Evolutionary conservation across 1,140 invertebrate species (phyloP).

Genomic region (Papilio xuthus): DNA sequence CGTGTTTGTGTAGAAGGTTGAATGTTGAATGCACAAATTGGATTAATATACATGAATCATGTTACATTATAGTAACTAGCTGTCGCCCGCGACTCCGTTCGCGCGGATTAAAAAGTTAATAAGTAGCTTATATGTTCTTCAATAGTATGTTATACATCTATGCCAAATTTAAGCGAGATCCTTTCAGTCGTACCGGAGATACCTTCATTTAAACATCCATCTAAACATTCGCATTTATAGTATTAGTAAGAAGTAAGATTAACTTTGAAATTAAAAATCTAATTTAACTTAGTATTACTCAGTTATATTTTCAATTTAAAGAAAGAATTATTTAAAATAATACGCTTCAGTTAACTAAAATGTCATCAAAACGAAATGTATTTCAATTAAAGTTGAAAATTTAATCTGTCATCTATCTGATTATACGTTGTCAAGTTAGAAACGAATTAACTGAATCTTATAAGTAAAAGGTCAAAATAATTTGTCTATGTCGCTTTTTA

Average conservation of each 20-base stretch:
- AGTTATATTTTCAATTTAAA: neutral
- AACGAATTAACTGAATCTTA: neutral
- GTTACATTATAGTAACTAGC: too few relatives aligned
- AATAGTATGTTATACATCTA: too few relatives aligned
- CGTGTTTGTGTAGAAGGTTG: constrained; percentile 5
- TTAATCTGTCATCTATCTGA: neutral
- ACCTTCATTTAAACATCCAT: too few relatives aligned
- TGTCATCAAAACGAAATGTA: neutral
- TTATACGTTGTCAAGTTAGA: neutral
- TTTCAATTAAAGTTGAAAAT: neutral
- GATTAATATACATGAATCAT: too few relatives aligned
- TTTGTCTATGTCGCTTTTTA: neutral
- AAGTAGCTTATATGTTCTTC: too few relatives aligned
- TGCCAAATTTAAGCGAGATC: too few relatives aligned
- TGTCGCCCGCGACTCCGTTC: too few relatives aligned
- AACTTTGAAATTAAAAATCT: too few relatives aligned
- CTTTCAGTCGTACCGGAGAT: too few relatives aligned
- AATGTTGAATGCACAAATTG: neutral
- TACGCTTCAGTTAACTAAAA: neutral
- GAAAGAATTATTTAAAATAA: neutral
- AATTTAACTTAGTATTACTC: neutral
- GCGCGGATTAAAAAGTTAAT: too few relatives aligned
- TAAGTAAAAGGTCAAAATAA: constrained; percentile 6
- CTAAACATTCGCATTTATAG: too few relatives aligned
- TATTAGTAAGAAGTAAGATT: too few relatives aligned